Conservation (phyloP, 1,140 invertebrate genomes). For the Neotoxoptera formosana region DNA sequence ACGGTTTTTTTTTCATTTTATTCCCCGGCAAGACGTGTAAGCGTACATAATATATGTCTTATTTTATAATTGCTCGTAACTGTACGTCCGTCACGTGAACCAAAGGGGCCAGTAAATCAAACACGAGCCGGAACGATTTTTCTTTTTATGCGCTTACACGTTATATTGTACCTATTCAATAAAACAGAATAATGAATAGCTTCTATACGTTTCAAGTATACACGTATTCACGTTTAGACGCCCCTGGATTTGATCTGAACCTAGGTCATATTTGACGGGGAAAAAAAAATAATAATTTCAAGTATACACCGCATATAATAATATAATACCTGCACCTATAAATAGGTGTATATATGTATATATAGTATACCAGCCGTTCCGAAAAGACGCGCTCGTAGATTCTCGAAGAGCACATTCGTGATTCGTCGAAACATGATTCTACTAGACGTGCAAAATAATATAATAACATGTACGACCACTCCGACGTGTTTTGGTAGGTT, state of each 20-base stretch:
- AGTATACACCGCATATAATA: background rate
- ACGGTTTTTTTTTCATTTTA: slow-evolving; percentile 34
- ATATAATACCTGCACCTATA: background rate
- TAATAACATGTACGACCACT: background rate
- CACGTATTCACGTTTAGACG: background rate
- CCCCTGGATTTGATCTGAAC: slow-evolving; percentile 7
- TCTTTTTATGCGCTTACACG: background rate
- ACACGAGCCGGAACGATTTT: slow-evolving; percentile 38
- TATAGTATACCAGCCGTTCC: background rate
- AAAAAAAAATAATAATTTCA: background rate
- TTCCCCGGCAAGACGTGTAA: background rate
- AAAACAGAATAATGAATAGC: background rate
- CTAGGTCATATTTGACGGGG: background rate
- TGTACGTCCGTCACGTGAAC: background rate
- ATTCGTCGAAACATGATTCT: background rate
- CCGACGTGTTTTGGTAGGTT: background rate
- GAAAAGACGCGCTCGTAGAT: background rate
- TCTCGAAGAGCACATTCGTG: background rate
- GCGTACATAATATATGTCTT: slow-evolving; percentile 52
- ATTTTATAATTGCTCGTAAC: slow-evolving; percentile 39
- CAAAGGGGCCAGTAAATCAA: slow-evolving; percentile 36
- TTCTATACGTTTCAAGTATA: slow-evolving; percentile 21
- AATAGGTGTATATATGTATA: too few species aligned
- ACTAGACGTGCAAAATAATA: background rate
- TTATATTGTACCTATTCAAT: slow-evolving; percentile 8